Evolutionary conservation across 2,113 vertebrate species (phyloP).

Genomic region (Raja brachyura): DNA sequence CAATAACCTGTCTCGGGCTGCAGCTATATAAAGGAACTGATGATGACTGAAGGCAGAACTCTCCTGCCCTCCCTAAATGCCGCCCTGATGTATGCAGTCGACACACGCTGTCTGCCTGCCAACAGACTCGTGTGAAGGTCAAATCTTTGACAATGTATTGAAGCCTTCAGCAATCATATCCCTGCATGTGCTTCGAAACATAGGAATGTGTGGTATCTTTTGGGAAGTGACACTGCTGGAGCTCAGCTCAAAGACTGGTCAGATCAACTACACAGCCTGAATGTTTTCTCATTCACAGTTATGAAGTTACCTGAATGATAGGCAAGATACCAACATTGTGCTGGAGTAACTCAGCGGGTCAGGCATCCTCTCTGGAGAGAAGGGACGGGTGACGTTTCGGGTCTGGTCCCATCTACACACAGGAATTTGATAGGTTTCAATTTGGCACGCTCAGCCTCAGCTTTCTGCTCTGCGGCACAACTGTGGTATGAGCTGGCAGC

Average conservation of each 20-base stretch:
- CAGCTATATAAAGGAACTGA: constrained; percentile 18
- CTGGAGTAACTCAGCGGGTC: too few species aligned
- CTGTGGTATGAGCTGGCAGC: neutral
- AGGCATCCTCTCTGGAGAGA: too few species aligned
- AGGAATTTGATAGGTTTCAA: too few species aligned
- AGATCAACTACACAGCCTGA: neutral
- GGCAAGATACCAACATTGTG: too few species aligned
- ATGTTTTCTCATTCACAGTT: neutral
- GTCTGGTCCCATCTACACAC: too few species aligned
- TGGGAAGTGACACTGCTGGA: neutral
- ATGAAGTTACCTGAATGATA: neutral
- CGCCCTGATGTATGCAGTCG: neutral
- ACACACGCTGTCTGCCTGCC: neutral
- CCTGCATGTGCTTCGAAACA: neutral
- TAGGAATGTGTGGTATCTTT: neutral
- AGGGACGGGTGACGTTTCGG: too few species aligned
- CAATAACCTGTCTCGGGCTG: neutral
- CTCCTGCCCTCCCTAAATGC: neutral
- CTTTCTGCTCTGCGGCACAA: neutral
- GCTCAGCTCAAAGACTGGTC: neutral
- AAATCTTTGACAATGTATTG: neutral
- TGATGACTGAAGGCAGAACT: neutral
- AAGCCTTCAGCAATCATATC: neutral
- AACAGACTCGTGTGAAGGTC: neutral
- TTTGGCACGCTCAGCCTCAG: neutral